A percentile compares a stretch with the other conserved stretches of the same genome.
phyloP scores from a whole-genome alignment of 35 echinoderm and acorn worm genomes.

The Nesometra sesokonis region DNA sequence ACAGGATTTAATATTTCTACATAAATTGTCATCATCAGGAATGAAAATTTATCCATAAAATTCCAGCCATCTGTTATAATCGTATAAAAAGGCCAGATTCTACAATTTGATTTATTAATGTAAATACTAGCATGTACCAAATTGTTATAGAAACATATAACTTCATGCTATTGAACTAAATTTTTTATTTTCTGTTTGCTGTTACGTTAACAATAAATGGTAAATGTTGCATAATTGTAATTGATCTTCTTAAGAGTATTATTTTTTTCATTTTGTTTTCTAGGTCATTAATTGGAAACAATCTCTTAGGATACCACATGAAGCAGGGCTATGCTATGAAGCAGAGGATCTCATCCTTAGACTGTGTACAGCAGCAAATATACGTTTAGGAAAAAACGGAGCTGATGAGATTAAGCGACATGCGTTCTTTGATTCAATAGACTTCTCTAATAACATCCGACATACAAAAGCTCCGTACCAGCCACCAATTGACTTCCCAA shows the following conservation, averaged over 20 bases:
- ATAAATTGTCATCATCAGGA: too few species aligned
- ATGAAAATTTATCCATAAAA: too few species aligned
- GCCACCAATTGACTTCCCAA: conserved; percentile 56
- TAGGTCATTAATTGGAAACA: conserved; percentile 81
- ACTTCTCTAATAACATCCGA: conserved; percentile 71
- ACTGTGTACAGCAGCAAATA: conserved; percentile 54
- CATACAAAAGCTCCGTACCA: conserved; percentile 61
- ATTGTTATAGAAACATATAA: too few species aligned
- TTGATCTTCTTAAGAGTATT: not conserved
- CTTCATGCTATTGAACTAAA: too few species aligned
- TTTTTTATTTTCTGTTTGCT: too few species aligned
- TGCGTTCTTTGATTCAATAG: conserved; percentile 57
- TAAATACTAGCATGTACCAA: too few species aligned
- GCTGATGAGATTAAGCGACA: conserved; percentile 75
- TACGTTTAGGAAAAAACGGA: conserved; percentile 38
- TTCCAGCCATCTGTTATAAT: too few species aligned
- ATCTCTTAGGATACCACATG: conserved; percentile 54
- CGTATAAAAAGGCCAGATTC: too few species aligned
- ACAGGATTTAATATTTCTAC: too few species aligned
- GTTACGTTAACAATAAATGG: too few species aligned
- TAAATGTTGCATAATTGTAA: too few species aligned
- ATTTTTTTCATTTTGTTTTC: not conserved
- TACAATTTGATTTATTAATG: too few species aligned
- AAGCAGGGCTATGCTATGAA: conserved; percentile 59
- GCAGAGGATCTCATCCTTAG: conserved; percentile 75